These are phyloP conservation scores for Acestrorhynchus altus DNA, from an alignment of 2,797 vertebrate genomes.

Conservation along the genomic window DNA sequence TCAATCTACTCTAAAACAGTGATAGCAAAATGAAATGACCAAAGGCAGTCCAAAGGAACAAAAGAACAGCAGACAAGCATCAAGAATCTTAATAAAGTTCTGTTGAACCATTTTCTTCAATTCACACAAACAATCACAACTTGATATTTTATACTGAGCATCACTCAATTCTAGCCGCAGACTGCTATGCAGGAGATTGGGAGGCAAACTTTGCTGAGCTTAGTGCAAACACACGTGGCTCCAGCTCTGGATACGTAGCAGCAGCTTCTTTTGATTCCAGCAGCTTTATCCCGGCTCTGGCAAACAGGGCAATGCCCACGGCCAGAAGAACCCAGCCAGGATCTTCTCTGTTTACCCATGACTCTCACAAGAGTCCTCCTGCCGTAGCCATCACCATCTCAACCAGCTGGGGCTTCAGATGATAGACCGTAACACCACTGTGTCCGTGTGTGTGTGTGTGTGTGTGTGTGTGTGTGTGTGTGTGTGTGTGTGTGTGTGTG, in stretches of 20 bases:
- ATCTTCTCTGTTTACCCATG: slow-evolving; percentile 83
- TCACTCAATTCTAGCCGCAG: not conserved
- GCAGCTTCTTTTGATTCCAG: slow-evolving; percentile 58
- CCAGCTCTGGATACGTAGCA: slow-evolving; percentile 56
- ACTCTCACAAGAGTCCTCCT: slow-evolving; percentile 75
- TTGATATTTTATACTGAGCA: slow-evolving; percentile 1
- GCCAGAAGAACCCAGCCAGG: slow-evolving; percentile 77
- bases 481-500: slow-evolving; percentile 57
- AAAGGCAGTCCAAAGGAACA: not conserved
- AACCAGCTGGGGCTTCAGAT: slow-evolving; percentile 80
- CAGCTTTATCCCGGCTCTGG: slow-evolving; percentile 60
- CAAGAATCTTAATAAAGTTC: too few species aligned
- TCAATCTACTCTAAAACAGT: not conserved
- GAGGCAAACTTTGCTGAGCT: slow-evolving; percentile 58
- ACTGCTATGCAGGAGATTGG: slow-evolving; percentile 38
- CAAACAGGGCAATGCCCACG: slow-evolving; percentile 67
- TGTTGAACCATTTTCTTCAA: not conserved
- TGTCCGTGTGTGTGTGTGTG: slow-evolving; percentile 58
- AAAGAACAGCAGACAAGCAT: slow-evolving; percentile 5
- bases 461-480: slow-evolving; percentile 60
- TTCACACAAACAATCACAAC: slow-evolving; percentile 17
- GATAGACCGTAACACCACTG: slow-evolving; percentile 77
- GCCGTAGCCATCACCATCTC: slow-evolving; percentile 79
- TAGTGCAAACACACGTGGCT: slow-evolving; percentile 59
- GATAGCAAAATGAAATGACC: not conserved